Conservation (phyloP, 2,888 invertebrate species). For the Pandemis heparana region DNA sequence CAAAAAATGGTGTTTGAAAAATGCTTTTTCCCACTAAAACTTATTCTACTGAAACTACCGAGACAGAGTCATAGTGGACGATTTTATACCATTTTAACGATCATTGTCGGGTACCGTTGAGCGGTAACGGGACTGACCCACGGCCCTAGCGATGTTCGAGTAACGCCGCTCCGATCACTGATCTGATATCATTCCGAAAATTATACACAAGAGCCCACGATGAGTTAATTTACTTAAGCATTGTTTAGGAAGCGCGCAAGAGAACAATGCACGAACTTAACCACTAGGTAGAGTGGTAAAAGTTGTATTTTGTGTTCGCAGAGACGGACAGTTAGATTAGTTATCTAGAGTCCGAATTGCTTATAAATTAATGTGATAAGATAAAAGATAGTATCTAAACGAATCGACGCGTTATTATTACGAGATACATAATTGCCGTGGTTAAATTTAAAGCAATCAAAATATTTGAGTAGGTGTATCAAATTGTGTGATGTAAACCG, state of each 20-base stretch:
- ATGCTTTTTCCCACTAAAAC: constrained; percentile 4
- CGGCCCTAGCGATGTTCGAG: constrained; percentile 65
- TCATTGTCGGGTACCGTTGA: constrained; percentile 72
- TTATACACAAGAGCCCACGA: constrained; percentile 46
- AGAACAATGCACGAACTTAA: constrained; percentile 27
- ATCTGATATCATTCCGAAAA: constrained; percentile 58
- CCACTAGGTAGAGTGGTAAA: constrained; percentile 22
- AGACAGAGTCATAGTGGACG: constrained; percentile 52
- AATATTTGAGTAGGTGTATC: too few species aligned
- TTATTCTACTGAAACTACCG: constrained; percentile 9
- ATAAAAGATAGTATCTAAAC: background rate
- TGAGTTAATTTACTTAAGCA: constrained; percentile 28
- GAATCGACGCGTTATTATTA: too few species aligned
- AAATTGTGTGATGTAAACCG: too few species aligned
- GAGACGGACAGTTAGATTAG: constrained; percentile 9
- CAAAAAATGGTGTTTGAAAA: constrained; percentile 7
- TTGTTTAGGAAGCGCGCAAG: constrained; percentile 1
- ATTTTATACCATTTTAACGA: constrained; percentile 64
- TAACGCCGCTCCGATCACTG: constrained; percentile 52
- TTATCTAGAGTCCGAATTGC: constrained; percentile 17
- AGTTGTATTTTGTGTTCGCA: constrained; percentile 31
- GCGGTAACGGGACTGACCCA: constrained; percentile 70
- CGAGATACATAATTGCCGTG: background rate
- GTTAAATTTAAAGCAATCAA: background rate
- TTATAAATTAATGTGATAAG: constrained; percentile 27